A percentile compares a stretch with the other conserved stretches of the same genome.
These are phyloP conservation scores for Bombus vancouverensis DNA, from an alignment of 1,140 invertebrate species.

Conservation along the genomic window DNA sequence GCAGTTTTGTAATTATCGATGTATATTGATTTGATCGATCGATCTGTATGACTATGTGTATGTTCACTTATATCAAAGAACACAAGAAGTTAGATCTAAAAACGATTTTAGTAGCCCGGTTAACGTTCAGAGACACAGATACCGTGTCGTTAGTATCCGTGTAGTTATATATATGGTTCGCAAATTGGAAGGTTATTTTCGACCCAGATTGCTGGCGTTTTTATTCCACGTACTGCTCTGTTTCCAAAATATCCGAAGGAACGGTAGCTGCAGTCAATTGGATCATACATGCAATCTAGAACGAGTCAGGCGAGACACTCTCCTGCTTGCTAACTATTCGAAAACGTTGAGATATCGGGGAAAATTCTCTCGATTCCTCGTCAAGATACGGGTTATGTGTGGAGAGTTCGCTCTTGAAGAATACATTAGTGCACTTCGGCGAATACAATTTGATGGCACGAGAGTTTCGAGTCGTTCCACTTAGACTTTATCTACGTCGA, in stretches of 20 bases:
- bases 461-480: slow-evolving; percentile 17
- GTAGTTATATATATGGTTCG: no score
- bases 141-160: no score
- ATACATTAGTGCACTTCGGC: slow-evolving; percentile 36
- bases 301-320: slow-evolving; percentile 9
- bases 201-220: not conserved
- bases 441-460: slow-evolving; percentile 30
- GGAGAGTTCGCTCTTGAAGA: slow-evolving; percentile 29
- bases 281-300: slow-evolving; percentile 17
- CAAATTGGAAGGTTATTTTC: slow-evolving; percentile 1
- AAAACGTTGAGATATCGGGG: slow-evolving; percentile 29
- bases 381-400: slow-evolving; percentile 9
- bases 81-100: no score
- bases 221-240: not conserved
- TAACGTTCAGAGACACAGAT: not conserved
- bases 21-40: not conserved
- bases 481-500: slow-evolving; percentile 27
- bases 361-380: not conserved
- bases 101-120: no score
- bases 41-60: no score
- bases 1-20: not conserved
- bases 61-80: no score
- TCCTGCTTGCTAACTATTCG: slow-evolving; percentile 20
- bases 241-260: not conserved
- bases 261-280: slow-evolving; percentile 1